phyloP scores from a whole-genome alignment of 2,113 vertebrate genomes.

The Lathamus discolor region DNA sequence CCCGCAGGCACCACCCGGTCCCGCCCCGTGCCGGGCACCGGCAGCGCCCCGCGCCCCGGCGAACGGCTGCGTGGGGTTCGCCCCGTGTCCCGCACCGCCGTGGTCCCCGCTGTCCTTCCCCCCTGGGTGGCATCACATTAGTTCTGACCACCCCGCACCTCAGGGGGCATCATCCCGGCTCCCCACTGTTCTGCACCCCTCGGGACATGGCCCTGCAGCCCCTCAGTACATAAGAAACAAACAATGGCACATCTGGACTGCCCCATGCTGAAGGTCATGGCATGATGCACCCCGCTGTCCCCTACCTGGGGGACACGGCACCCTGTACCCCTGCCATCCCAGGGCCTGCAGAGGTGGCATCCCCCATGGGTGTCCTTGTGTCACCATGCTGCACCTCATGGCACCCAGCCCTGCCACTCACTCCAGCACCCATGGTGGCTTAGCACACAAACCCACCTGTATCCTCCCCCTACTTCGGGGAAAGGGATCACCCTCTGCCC shows the following conservation, averaged over 20 bases:
- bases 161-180: not conserved
- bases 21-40: not conserved
- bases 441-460: fast-evolving
- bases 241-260: not conserved
- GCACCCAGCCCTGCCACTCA: not conserved
- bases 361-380: fast-evolving
- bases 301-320: fast-evolving
- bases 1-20: not conserved
- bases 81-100: not conserved
- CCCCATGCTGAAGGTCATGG: not conserved
- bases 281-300: not conserved
- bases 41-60: fast-evolving
- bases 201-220: not conserved
- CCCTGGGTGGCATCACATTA: not conserved
- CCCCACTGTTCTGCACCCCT: not conserved
- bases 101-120: not conserved
- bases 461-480: fast-evolving
- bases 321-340: fast-evolving
- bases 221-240: not conserved
- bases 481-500: fast-evolving
- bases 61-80: not conserved
- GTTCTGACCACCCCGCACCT: not conserved
- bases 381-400: fast-evolving
- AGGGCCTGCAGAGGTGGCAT: fast-evolving
- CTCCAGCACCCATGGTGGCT: fast-evolving